phyloP scores from a whole-genome alignment of 1,140 invertebrate genomes.

The Oedothorax gibbosus region DNA sequence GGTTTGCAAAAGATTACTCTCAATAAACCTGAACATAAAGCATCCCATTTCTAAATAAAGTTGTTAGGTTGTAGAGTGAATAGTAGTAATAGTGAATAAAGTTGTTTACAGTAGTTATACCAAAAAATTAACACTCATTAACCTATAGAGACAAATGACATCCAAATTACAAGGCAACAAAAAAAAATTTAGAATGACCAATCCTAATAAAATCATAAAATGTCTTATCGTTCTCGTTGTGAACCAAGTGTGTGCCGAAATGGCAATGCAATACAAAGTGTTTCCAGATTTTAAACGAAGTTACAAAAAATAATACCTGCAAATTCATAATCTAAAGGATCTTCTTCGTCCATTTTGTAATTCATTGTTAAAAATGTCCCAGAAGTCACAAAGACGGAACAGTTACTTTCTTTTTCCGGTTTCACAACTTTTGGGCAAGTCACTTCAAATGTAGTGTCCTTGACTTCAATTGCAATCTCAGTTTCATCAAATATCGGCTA shows the following conservation, averaged over 20 bases:
- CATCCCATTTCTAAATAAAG: too few relatives aligned
- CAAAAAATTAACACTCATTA: too few relatives aligned
- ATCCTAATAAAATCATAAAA: too few relatives aligned
- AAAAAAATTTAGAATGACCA: too few relatives aligned
- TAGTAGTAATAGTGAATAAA: too few relatives aligned
- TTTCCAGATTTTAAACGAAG: not conserved
- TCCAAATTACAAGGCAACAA: too few relatives aligned
- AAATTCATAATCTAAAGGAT: constrained; percentile 10
- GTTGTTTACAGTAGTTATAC: too few relatives aligned
- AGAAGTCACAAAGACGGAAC: not conserved
- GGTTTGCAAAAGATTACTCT: too few relatives aligned
- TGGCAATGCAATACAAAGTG: not conserved
- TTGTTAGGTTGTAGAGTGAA: too few relatives aligned
- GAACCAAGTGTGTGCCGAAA: not conserved
- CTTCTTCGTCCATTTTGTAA: constrained; percentile 27
- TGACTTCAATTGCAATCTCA: not conserved
- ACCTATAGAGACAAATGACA: too few relatives aligned
- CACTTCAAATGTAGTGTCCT: not conserved
- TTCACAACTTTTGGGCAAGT: constrained; percentile 25
- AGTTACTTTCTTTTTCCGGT: not conserved
- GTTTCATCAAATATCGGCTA: constrained; percentile 29
- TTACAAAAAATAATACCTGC: not conserved
- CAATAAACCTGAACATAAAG: too few relatives aligned
- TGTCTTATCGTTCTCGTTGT: too few relatives aligned
- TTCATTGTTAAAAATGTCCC: constrained; percentile 11